Evolutionary conservation across 2,888 invertebrate species (phyloP), one percentile per base, ranked within the genome.

Genomic region (Eristalinus aeneus): DNA sequence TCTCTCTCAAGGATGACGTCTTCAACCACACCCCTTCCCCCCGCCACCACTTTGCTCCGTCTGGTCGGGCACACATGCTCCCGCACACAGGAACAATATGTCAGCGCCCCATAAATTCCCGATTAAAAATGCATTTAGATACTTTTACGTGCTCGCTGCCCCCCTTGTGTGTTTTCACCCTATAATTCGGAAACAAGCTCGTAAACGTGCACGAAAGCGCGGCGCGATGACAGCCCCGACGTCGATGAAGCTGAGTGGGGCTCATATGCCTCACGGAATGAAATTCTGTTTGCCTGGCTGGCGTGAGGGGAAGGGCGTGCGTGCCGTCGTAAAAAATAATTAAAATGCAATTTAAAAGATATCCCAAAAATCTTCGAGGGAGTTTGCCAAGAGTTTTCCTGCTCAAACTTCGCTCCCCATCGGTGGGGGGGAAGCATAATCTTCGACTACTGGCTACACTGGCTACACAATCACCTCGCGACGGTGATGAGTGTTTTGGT

Each of bases 71-170:
- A 75, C 74, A 84, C 64, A 74, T 64, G 53, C 60, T 5, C 27
- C 5, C 27, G 61, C 64, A 65, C 69, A 56, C 63, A 63, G 64
- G 56, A 36, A 68, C 68, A 68, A 72, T 82, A 22, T 86, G 88
- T 79, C 76, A 80, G 73, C 79, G 63, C 86, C 58, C 86, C 86
- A 83, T 82, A 82, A 86, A 83, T 86, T 82, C 53, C 75, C 85
- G 85, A 87, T 88, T 88, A 88, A 88, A 87, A 88, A 88, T 88
- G 85, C 88, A 88, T 88, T 88, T 82, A 82, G 78, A 86, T 86
- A 77, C 81, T 79, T 85, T 78, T 79, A 72, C 67, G 56, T 67
- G 65, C 23, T 12, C 32, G n/a, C 12, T 23, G 20, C 32, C 10
- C 12, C 27, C 39, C 34, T 2, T n/a, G 68, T 79, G 69, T 74